Conservation (phyloP, 1,140 invertebrate species). For the Drosophila lini region DNA sequence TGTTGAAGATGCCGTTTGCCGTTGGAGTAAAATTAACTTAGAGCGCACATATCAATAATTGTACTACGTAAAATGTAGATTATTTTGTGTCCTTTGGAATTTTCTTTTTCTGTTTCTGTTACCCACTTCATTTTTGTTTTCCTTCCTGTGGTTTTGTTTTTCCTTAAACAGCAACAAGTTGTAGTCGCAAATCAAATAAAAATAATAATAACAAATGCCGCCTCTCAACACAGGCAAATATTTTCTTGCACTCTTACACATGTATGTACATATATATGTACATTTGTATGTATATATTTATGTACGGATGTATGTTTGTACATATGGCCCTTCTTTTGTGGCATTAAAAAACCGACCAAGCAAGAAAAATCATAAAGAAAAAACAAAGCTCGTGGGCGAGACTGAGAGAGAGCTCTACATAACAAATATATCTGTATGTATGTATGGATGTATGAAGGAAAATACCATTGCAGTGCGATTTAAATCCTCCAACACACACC, state of each 20-base stretch:
- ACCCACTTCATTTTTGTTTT: conserved; percentile 1
- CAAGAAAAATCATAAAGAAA: conserved; percentile 72
- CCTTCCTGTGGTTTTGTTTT: neutral
- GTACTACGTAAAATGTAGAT: conserved; percentile 55
- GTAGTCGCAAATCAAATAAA: conserved; percentile 52
- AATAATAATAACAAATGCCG: conserved; percentile 44
- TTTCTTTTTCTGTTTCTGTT: neutral
- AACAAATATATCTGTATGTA: conserved; percentile 9
- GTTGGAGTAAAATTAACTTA: too few species aligned
- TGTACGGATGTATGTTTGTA: conserved; percentile 16
- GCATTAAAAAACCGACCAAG: conserved; percentile 70
- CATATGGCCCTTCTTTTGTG: conserved; percentile 74
- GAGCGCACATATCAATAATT: neutral
- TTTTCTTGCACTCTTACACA: conserved; percentile 1
- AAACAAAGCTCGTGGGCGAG: conserved; percentile 56
- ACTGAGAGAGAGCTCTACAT: conserved; percentile 36
- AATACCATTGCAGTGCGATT: conserved; percentile 65
- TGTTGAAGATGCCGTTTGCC: neutral
- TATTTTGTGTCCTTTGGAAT: conserved; percentile 14
- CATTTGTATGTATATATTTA: conserved; percentile 9
- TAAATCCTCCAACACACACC: conserved; percentile 71
- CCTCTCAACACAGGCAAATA: conserved; percentile 26
- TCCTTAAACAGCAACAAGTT: conserved; percentile 63
- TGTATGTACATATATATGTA: neutral
- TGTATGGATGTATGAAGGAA: conserved; percentile 3